Base-by-base conservation (phyloP, 2,797 vertebrate species). In the Leptodactylus fallax region DNA sequence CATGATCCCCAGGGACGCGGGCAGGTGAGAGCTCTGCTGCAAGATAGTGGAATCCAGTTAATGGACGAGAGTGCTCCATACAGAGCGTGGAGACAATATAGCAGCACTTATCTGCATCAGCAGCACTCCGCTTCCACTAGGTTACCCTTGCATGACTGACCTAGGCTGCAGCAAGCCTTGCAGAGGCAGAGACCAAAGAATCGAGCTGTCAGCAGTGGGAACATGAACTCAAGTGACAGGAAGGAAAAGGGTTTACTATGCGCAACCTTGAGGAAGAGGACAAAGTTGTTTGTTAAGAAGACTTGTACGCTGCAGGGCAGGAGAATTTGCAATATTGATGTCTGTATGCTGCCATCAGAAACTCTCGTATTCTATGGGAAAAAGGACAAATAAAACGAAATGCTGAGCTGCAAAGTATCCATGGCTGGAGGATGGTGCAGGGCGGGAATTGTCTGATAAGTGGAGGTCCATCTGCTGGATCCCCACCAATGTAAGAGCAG, bases 21-120 rank as follows among this genome's bases (percentile, higher is more conserved):
- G 83, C 69, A 85, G 53, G 83, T 76, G 83, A 85, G 83, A 76
- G 83, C 71, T 58, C 83, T 47, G 71, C 67, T 47, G 71, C n/a
- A 6, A 47, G 71, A 76, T 16, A 58, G 69, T 47, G 71, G 67
- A 85, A 58, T 76, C 60, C 55, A 58, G 58, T 61, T 85, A 85
- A 85, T 85, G 83, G 83, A 85, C 71, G 53, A 76, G 83, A 85
- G 83, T 76, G 83, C 71, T 85, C 55, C 83, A 61, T 76, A 49
- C 69, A 56, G 36, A 23, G 61, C 72, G 71, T 61, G 36, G 9
- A 53, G 1, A 76, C 69, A 60, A 85, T 85, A 63, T 85, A 61
- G 67, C 47, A 72, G 83, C 83, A 85, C 83, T 85, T 85, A 85
- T 47, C 83, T 85, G 71, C 83, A 76, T 85, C 83, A 76, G 71